Percentiles rank a stretch among this genome's conserved stretches.
phyloP scores from a whole-genome alignment of 2,797 vertebrate genomes.

The Xiphorhynchus erythropygius region DNA sequence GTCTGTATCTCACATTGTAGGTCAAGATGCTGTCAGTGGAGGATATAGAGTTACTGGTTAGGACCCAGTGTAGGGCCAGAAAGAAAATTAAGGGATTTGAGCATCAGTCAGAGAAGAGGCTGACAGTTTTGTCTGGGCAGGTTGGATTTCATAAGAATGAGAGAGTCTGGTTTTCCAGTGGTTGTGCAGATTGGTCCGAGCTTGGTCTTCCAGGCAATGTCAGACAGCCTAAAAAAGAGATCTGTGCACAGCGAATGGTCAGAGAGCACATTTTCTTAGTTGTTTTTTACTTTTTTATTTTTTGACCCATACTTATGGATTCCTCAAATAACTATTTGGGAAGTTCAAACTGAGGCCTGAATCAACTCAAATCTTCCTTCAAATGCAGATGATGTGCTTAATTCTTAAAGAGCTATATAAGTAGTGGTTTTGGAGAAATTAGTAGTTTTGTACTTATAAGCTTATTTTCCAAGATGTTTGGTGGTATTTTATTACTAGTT shows the following conservation, averaged over 20 bases:
- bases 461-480: not conserved
- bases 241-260: not conserved
- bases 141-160: not conserved
- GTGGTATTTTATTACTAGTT: not conserved
- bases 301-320: not conserved
- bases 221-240: not conserved
- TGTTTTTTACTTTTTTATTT: not conserved
- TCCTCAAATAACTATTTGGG: not conserved
- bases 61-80: not conserved
- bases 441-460: not conserved
- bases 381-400: not conserved
- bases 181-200: not conserved
- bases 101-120: not conserved
- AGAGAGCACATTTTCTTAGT: not conserved
- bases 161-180: not conserved
- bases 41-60: not conserved
- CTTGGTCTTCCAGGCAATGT: not conserved
- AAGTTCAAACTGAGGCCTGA: not conserved
- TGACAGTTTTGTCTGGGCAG: not conserved
- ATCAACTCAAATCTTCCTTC: not conserved
- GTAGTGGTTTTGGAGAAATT: not conserved
- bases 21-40: not conserved
- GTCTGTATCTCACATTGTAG: not conserved
- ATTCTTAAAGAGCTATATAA: not conserved
- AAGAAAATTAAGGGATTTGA: not conserved